Evolutionary conservation across 1,140 invertebrate genomes (phyloP).

Genomic region (Nixonia krombeini): DNA sequence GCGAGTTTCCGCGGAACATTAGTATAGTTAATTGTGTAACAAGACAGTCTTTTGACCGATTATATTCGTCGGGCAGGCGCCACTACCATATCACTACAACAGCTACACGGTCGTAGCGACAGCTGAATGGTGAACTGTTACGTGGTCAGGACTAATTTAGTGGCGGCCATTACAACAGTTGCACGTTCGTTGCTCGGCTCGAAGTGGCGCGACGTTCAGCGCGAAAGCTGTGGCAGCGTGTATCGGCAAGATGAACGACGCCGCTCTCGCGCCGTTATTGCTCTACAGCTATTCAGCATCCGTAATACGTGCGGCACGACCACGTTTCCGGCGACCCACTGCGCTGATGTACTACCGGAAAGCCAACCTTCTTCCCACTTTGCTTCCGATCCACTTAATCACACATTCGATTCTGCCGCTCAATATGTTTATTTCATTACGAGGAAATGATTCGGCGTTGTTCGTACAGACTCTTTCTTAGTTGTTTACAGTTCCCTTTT

Average conservation of each 20-base stretch:
- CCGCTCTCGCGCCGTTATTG: slow-evolving; percentile 50
- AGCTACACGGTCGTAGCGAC: slow-evolving; percentile 11
- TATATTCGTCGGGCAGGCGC: slow-evolving; percentile 30
- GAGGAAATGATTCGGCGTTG: no score
- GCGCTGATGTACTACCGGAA: slow-evolving; percentile 17
- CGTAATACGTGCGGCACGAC: slow-evolving; percentile 21
- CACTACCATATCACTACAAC: slow-evolving; percentile 23
- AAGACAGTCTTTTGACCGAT: slow-evolving; percentile 40
- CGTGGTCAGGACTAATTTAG: slow-evolving; percentile 51
- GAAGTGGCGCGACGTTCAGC: slow-evolving; percentile 34
- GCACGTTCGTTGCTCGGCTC: slow-evolving; percentile 38
- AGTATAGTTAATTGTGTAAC: slow-evolving; percentile 44
- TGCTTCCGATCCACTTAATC: slow-evolving; percentile 33
- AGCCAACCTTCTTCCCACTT: slow-evolving; percentile 28
- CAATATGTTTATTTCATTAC: no score
- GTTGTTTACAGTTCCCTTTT: no score
- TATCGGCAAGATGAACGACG: slow-evolving; percentile 52
- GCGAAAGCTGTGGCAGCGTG: slow-evolving; percentile 16
- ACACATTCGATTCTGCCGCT: slow-evolving; percentile 20
- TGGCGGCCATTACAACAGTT: slow-evolving; percentile 52
- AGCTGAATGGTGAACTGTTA: slow-evolving; percentile 28
- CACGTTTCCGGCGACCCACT: slow-evolving; percentile 34
- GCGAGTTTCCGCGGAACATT: slow-evolving; percentile 16
- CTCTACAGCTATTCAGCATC: slow-evolving; percentile 49
- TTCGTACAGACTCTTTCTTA: no score